phyloP scores from a whole-genome alignment of 1,140 invertebrate species.

The Anoplophora glabripennis region DNA sequence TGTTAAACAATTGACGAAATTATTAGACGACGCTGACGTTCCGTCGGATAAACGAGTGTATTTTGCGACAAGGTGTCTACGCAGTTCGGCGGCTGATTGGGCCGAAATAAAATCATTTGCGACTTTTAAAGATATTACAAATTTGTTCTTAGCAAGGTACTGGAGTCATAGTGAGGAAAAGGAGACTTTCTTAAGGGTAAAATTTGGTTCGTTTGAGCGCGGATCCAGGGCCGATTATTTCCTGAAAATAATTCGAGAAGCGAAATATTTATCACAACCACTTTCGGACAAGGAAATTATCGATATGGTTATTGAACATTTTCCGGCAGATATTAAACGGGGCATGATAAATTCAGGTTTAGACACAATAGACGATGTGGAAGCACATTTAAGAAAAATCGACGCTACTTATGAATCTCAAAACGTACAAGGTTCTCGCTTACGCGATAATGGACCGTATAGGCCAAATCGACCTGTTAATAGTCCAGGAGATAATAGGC shows the following conservation, averaged over 20 bases:
- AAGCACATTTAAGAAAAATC: not conserved
- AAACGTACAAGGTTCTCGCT: not conserved
- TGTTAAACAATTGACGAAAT: too few relatives aligned
- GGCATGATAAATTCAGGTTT: not conserved
- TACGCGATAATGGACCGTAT: not conserved
- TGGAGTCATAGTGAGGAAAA: not conserved
- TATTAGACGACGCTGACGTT: too few relatives aligned
- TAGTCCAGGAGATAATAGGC: not conserved
- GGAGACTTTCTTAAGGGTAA: not conserved
- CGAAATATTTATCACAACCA: conserved; percentile 7
- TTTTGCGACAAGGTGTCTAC: too few relatives aligned
- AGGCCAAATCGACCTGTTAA: not conserved
- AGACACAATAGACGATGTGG: not conserved
- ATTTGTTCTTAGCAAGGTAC: too few relatives aligned
- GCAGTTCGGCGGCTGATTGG: too few relatives aligned
- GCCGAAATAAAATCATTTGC: too few relatives aligned
- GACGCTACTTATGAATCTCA: not conserved
- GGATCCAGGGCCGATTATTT: conserved; percentile 8
- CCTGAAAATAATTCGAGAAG: conserved; percentile 3
- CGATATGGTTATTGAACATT: conserved; percentile 11
- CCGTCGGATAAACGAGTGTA: too few relatives aligned
- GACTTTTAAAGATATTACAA: too few relatives aligned
- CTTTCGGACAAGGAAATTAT: conserved; percentile 7
- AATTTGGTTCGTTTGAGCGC: conserved; percentile 2
- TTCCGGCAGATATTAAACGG: not conserved